Percentiles rank a stretch among this genome's conserved stretches.
Conservation (phyloP, 2,888 invertebrate genomes). For the Brenthis daphne region DNA sequence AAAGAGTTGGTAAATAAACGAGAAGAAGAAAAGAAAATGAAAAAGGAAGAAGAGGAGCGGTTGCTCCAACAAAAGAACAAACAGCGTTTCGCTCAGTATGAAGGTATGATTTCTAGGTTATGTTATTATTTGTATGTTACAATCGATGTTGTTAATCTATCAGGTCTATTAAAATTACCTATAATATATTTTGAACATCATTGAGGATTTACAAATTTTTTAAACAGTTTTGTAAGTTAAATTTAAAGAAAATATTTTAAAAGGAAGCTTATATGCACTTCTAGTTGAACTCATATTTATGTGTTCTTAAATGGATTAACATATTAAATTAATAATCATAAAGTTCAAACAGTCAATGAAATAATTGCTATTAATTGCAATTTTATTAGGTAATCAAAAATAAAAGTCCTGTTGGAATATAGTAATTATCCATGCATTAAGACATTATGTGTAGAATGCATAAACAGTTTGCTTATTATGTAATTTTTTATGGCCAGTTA, state of each 20-base stretch:
- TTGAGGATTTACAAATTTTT: too few relatives aligned
- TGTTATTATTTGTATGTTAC: constrained; percentile 46
- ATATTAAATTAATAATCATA: too few relatives aligned
- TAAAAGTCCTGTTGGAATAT: neutral
- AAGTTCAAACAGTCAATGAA: too few relatives aligned
- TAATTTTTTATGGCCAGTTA: constrained; percentile 8
- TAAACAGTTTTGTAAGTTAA: too few relatives aligned
- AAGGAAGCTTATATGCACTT: too few relatives aligned
- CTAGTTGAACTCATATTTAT: too few relatives aligned
- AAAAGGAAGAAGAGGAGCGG: constrained; percentile 51
- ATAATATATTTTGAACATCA: neutral
- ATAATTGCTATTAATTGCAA: too few relatives aligned
- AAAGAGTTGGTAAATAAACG: constrained; percentile 56
- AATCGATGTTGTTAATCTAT: neutral
- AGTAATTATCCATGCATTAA: neutral
- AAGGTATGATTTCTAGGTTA: constrained; percentile 71
- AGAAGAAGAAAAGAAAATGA: constrained; percentile 60
- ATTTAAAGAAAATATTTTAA: too few relatives aligned
- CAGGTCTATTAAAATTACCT: neutral
- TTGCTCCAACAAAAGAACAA: constrained; percentile 64
- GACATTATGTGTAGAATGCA: constrained; percentile 5
- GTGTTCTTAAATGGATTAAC: too few relatives aligned
- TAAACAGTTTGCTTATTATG: constrained; percentile 12
- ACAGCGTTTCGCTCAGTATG: constrained; percentile 66
- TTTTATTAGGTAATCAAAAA: too few relatives aligned